These are phyloP conservation scores for Helicoverpa armigera DNA, from an alignment of 1,140 invertebrate genomes.

Conservation along the genomic window DNA sequence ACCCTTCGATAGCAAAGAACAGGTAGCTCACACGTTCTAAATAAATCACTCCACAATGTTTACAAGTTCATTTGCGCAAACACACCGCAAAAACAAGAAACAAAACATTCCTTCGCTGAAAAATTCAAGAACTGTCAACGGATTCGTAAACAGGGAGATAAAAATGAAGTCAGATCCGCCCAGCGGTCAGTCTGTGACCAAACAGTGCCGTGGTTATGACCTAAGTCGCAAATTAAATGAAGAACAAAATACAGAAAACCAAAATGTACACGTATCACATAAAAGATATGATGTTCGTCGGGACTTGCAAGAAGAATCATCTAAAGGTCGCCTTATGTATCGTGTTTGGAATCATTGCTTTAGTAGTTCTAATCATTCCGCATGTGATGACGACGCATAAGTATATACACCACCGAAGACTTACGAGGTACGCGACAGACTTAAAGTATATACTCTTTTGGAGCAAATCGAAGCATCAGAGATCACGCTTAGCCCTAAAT, in stretches of 20 bases:
- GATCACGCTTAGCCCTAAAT: conserved; percentile 12
- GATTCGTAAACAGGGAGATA: conserved; percentile 14
- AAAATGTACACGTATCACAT: conserved; percentile 68
- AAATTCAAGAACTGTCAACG: conserved; percentile 25
- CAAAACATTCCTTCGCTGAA: conserved; percentile 34
- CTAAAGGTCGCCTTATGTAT: conserved; percentile 57
- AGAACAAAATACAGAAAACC: conserved; percentile 11
- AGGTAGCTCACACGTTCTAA: not conserved
- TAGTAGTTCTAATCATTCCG: conserved; percentile 58
- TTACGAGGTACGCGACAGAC: conserved; percentile 62
- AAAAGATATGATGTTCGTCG: conserved; percentile 71
- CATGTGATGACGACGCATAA: conserved; percentile 48
- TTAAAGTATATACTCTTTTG: conserved; percentile 77
- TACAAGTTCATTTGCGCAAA: not conserved
- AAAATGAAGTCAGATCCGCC: not conserved
- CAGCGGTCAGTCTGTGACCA: not conserved
- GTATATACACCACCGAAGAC: conserved; percentile 20
- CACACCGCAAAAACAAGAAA: conserved; percentile 2
- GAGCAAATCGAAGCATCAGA: conserved; percentile 53
- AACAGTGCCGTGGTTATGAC: not conserved
- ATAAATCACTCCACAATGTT: conserved; percentile 16
- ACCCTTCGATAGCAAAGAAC: not conserved
- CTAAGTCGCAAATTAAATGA: conserved; percentile 1
- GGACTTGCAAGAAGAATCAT: conserved; percentile 60
- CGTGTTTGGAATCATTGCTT: conserved; percentile 46